phyloP scores from a whole-genome alignment of 37 sponge, comb jelly and placozoan genomes.

The Geodia barretti region DNA sequence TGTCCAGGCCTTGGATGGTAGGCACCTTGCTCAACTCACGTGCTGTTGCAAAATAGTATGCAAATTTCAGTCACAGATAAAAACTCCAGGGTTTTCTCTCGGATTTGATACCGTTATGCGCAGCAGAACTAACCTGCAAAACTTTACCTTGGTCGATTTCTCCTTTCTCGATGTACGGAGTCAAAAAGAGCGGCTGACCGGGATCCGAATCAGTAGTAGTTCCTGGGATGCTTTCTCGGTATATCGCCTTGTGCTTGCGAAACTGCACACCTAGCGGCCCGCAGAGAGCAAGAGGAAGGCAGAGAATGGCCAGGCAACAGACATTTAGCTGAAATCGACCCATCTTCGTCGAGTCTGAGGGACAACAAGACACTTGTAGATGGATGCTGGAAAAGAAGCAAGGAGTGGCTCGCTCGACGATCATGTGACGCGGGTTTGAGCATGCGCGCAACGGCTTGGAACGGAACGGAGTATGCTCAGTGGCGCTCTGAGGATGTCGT shows the following conservation, averaged over 20 bases:
- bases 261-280: neutral
- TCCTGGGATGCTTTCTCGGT: neutral
- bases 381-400: too few relatives aligned
- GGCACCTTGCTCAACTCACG: conserved; percentile 47
- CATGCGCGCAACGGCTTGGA: neutral
- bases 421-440: neutral
- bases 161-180: conserved; percentile 70
- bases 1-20: conserved; percentile 14
- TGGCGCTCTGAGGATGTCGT: neutral
- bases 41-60: conserved; percentile 27
- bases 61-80: too few relatives aligned
- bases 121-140: too few relatives aligned
- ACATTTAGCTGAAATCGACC: neutral
- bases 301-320: neutral
- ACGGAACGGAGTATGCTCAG: neutral
- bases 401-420: neutral
- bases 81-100: too few relatives aligned
- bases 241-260: conserved; percentile 32
- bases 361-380: too few relatives aligned
- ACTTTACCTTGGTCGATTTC: conserved; percentile 55
- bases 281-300: conserved; percentile 6
- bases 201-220: conserved; percentile 24
- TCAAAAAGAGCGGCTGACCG: conserved; percentile 72
- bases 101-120: too few relatives aligned
- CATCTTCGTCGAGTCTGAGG: neutral